phyloP scores from a whole-genome alignment of 2,797 vertebrate genomes.

The Myotis myotis region DNA sequence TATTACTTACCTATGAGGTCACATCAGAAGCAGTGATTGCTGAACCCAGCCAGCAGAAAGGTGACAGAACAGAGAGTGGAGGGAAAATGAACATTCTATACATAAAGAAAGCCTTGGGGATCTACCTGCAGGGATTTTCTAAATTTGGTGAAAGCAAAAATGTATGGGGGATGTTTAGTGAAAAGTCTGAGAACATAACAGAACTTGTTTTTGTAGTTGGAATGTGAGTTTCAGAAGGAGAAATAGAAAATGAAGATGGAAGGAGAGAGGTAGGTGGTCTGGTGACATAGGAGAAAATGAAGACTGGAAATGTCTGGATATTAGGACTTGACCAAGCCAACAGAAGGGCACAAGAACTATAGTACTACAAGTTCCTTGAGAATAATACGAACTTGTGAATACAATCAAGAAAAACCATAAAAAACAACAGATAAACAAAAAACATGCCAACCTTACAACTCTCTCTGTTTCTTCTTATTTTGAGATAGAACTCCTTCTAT shows the following conservation, averaged over 20 bases:
- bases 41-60: neutral
- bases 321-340: neutral
- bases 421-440: neutral
- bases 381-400: neutral
- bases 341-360: neutral
- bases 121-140: neutral
- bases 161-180: neutral
- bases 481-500: no score
- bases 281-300: neutral
- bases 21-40: neutral
- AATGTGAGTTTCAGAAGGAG: neutral
- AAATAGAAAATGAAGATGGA: neutral
- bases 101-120: neutral
- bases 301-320: neutral
- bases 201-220: neutral
- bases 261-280: fast-evolving
- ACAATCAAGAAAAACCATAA: neutral
- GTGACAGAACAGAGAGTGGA: neutral
- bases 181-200: neutral
- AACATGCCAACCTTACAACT: neutral
- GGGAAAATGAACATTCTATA: neutral
- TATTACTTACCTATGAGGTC: neutral
- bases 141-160: neutral
- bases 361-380: neutral
- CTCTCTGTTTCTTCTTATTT: neutral